A percentile compares a stretch with the other conserved stretches of the same genome.
Conservation (phyloP, 2,888 invertebrate species). For the Drosophila meridiana region DNA sequence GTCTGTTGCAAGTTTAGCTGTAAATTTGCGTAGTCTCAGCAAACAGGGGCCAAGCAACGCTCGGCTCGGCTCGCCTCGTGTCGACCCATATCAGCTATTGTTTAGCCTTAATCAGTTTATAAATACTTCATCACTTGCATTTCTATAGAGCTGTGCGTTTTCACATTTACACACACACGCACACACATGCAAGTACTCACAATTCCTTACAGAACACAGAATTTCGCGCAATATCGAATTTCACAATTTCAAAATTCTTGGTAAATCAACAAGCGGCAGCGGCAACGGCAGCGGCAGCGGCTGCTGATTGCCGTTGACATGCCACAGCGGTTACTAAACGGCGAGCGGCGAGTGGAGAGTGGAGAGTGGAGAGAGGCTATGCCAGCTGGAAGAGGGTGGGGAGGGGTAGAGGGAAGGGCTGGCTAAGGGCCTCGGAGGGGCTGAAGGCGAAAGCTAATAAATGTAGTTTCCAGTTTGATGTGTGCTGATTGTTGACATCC, state of each 20-base stretch:
- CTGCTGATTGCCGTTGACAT: conserved; percentile 60
- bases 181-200: conserved; percentile 25
- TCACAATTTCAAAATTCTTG: conserved; percentile 62
- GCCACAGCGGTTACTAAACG: conserved; percentile 26
- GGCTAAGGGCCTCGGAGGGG: not conserved
- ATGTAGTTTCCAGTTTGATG: conserved; percentile 66
- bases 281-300: conserved; percentile 13
- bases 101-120: conserved; percentile 75
- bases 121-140: conserved; percentile 78
- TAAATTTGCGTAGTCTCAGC: conserved; percentile 15
- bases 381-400: not conserved
- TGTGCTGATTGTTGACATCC: conserved; percentile 55
- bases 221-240: conserved; percentile 68
- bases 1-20: conserved; percentile 34
- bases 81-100: conserved; percentile 76
- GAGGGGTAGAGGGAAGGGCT: not conserved
- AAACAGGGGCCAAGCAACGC: not conserved
- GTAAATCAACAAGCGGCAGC: conserved; percentile 49
- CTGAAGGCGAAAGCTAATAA: conserved; percentile 65
- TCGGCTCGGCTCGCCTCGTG: conserved; percentile 3
- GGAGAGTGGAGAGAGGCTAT: not conserved
- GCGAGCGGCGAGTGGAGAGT: not conserved
- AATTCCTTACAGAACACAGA: conserved; percentile 47
- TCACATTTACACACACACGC: conserved; percentile 20
- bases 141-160: conserved; percentile 40